A percentile compares a stretch with the other conserved stretches of the same genome.
Evolutionary conservation across 35 echinoderm and acorn worm species (phyloP).

Genomic region (Amphiura filiformis): DNA sequence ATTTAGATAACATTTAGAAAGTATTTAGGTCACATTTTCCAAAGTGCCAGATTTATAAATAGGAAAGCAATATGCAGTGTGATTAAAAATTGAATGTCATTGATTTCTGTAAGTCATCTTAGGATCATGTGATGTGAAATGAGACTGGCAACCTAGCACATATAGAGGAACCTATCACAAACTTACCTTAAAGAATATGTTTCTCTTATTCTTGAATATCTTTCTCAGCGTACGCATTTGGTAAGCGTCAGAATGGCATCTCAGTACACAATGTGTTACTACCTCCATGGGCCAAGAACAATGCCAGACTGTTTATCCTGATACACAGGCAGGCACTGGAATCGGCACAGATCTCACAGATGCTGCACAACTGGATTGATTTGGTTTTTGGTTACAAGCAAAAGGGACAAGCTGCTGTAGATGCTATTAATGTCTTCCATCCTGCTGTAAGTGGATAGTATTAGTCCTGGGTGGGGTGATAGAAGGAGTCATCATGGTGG

Average conservation of each 20-base stretch:
- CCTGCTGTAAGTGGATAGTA: slow-evolving; percentile 88
- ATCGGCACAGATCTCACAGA: slow-evolving; percentile 64
- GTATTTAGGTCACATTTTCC: too few relatives aligned
- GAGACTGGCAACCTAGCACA: too few relatives aligned
- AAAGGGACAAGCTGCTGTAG: slow-evolving; percentile 63
- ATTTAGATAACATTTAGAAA: too few relatives aligned
- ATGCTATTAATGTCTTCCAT: slow-evolving; percentile 93
- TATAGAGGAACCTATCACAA: too few relatives aligned
- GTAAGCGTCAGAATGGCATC: slow-evolving; percentile 68
- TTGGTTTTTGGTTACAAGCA: slow-evolving; percentile 98
- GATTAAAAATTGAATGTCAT: too few relatives aligned
- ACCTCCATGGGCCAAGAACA: slow-evolving; percentile 74
- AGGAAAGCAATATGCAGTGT: too few relatives aligned
- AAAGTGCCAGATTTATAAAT: too few relatives aligned
- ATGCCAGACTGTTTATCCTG: slow-evolving; percentile 68
- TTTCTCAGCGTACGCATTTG: slow-evolving; percentile 76
- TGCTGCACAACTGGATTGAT: slow-evolving; percentile 85
- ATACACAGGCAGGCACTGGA: slow-evolving; percentile 93
- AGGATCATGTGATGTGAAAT: too few relatives aligned
- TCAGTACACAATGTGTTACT: slow-evolving; percentile 62
- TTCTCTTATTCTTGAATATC: background rate
- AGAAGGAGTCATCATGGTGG: too few relatives aligned
- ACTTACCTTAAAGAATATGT: too few relatives aligned
- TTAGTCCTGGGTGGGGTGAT: too few relatives aligned
- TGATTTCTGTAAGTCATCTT: too few relatives aligned